Evolutionary conservation across 2,888 invertebrate genomes (phyloP), one percentile per base, ranked within the genome.

Genomic region (Adelphocoris suturalis): DNA sequence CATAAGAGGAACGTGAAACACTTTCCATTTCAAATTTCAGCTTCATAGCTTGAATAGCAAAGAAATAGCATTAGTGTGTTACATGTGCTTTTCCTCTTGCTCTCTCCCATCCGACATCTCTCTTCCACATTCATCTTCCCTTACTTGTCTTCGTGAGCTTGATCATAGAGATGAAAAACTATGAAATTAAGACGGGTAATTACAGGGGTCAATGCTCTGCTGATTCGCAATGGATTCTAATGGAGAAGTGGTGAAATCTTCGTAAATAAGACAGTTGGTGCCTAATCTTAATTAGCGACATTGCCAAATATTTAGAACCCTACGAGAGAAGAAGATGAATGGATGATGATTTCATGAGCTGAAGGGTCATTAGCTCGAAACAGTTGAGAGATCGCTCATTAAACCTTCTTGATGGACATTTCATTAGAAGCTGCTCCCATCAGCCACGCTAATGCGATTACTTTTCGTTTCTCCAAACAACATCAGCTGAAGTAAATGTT

Each of bases 341-440:
- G 61, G 9, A 61, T 61, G 19, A 61, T 61, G 61, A 19, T 61
- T n/a, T n/a, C 61, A 1, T n/a, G n/a, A 61, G n/a, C n/a, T 9
- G 61, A 61, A 61, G 61, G 61, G 61, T 61, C 61, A 19, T 61
- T 61, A 61, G 61, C 61, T 19, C 61, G 4, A 61, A 61, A 7
- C 61, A 19, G 61, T 19, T 61, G 3, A 19, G 61, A 61, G 61
- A n/a, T 61, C 14, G 19, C 52, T 61, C 61, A 61, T 61, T 61
- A 61, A 19, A 19, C n/a, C 19, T 14, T 52, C 61, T 19, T 16
- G 52, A 14, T 61, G 61, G 61, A 19, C n/a, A 3, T 61, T 61
- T 19, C 61, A 61, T 61, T 61, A 61, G 61, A 19, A 61, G 19
- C 61, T 19, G 61, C 61, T 19, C 61, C n/a, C 61, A 61, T 61